Conservation (phyloP, 37 sponge, comb jelly and placozoan genomes). For the Cladorhizidae sp. region DNA sequence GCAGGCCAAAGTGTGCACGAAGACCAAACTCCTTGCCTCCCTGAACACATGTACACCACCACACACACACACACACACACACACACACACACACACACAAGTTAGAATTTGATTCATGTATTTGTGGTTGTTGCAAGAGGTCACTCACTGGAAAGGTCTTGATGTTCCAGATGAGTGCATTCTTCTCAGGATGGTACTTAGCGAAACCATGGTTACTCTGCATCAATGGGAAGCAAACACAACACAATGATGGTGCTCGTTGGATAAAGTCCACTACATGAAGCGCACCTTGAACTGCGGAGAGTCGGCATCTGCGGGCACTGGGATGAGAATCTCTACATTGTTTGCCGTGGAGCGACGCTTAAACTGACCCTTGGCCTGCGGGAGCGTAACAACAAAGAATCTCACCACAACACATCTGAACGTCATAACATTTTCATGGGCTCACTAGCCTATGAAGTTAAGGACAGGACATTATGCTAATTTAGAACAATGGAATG, state of each 20-base stretch:
- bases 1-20: conserved; percentile 96
- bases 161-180: conserved; percentile 88
- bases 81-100: background rate
- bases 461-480: too few species aligned
- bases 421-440: too few species aligned
- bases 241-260: background rate
- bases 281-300: conserved; percentile 83
- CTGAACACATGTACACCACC: conserved; percentile 29
- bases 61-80: conserved; percentile 9
- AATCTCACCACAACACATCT: too few species aligned
- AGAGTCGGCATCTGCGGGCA: conserved; percentile 94
- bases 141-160: conserved; percentile 93
- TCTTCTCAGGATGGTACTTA: conserved; percentile 92
- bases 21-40: conserved; percentile 93
- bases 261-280: too few species aligned
- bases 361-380: conserved; percentile 99
- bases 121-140: background rate
- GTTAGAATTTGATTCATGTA: background rate
- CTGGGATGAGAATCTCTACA: conserved; percentile 93
- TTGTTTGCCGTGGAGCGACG: conserved; percentile 91
- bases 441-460: too few species aligned
- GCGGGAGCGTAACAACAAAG: background rate
- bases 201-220: conserved; percentile 74
- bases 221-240: background rate
- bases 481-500: too few species aligned